Evolutionary conservation across 2,113 vertebrate genomes (phyloP).

Genomic region (Toxotes jaculatrix): DNA sequence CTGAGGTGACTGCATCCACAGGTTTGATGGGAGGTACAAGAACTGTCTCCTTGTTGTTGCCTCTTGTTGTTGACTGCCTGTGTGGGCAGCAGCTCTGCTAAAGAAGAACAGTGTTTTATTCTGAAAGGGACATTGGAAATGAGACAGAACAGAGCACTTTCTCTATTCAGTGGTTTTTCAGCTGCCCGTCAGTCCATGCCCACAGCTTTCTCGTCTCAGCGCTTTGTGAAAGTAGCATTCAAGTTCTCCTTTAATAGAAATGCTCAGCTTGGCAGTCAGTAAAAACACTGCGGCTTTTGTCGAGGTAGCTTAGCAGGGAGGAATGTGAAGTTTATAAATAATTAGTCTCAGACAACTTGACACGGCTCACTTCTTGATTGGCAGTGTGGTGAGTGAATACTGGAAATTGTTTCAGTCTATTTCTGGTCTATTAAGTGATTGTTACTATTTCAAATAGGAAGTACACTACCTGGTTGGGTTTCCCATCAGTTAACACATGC

Average conservation of each 20-base stretch:
- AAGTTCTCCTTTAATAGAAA: conserved; percentile 33
- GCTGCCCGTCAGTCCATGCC: conserved; percentile 27
- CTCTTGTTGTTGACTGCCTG: conserved; percentile 33
- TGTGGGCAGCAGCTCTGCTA: conserved; percentile 41
- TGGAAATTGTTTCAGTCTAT: conserved; percentile 14
- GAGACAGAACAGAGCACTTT: conserved; percentile 51
- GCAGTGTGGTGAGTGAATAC: neutral
- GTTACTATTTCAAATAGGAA: conserved; percentile 22
- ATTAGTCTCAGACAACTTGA: conserved; percentile 40
- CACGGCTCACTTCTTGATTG: conserved; percentile 15
- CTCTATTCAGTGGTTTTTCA: conserved; percentile 40
- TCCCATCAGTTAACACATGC: neutral
- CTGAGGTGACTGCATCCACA: conserved; percentile 34
- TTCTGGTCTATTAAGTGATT: neutral
- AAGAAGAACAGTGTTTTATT: conserved; percentile 34
- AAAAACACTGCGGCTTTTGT: conserved; percentile 60
- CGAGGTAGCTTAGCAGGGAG: conserved; percentile 38
- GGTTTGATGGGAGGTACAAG: neutral
- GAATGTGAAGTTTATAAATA: conserved; percentile 56
- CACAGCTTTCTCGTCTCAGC: conserved; percentile 19
- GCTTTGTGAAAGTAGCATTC: conserved; percentile 34
- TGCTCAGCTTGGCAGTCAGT: conserved; percentile 45
- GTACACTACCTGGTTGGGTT: neutral
- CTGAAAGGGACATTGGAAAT: conserved; percentile 15
- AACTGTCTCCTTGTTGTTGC: conserved; percentile 19